Percentiles rank a stretch among this genome's conserved stretches.
These are phyloP conservation scores for Dipodomys ordii DNA, from an alignment of 2,113 vertebrate genomes.

Conservation along the genomic window DNA sequence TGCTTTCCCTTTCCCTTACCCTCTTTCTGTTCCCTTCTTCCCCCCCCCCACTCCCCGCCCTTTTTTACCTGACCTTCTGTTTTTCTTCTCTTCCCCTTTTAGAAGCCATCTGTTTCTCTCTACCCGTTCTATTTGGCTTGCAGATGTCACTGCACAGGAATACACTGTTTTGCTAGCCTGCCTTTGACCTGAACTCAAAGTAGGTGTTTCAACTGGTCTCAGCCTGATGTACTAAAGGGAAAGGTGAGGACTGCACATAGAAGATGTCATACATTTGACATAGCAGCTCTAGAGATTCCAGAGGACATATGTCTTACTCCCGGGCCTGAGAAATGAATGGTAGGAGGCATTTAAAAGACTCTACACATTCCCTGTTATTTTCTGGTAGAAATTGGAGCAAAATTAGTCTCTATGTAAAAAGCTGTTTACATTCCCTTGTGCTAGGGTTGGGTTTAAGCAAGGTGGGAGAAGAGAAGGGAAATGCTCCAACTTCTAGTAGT, in stretches of 20 bases:
- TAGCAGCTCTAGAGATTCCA: not conserved
- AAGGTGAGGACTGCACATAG: not conserved
- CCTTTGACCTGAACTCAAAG: constrained; percentile 55
- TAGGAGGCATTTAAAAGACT: not conserved
- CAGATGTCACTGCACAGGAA: constrained; percentile 48
- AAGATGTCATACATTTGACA: not conserved
- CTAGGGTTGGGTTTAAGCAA: not conserved
- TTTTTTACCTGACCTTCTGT: constrained; percentile 73
- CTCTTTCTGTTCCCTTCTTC: constrained; percentile 45
- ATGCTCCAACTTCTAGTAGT: not conserved
- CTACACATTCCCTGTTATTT: constrained; percentile 7
- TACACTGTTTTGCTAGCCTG: constrained; percentile 30
- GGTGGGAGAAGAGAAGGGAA: not conserved
- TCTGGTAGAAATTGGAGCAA: constrained; percentile 3
- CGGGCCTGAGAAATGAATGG: not conserved
- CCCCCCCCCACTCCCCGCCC: not conserved
- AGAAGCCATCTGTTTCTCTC: constrained; percentile 72
- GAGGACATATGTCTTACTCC: not conserved
- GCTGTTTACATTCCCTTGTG: not conserved
- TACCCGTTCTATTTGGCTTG: constrained; percentile 63
- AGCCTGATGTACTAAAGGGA: not conserved
- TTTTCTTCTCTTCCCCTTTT: constrained; percentile 72
- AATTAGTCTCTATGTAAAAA: not conserved
- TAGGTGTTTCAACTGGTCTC: not conserved
- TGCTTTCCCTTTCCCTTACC: constrained; percentile 40